Base-by-base conservation (phyloP, 2,888 invertebrate species). In the Anthophora plumipes region DNA sequence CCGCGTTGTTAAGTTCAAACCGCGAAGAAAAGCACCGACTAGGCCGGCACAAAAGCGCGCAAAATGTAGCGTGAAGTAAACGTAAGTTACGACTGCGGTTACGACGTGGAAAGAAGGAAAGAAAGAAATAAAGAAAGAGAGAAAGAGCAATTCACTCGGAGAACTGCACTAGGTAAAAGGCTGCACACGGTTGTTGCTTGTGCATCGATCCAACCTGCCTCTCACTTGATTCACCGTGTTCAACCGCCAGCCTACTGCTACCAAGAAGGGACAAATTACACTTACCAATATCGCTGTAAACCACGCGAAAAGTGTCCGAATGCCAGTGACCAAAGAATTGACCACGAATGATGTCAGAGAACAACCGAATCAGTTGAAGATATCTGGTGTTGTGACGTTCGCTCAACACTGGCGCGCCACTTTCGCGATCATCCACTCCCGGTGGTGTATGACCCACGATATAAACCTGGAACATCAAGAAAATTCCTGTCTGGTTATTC, bases 291-390 rank as follows among this genome's bases (percentile, higher is more conserved):
- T 95, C 95, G 91, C 96, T 97, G 94, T 97, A 97, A 90, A 98
- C 96, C 82, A 98, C 95, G 55, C 98, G 95, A 93, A 98, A 98
- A 0, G 97, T 97, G 92, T 98, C 98, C 64, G 98, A 97, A 93
- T 98, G 98, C 84, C 97, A 95, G 92, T 98, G 98, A 7, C 98
- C 98, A 91, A 98, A 98, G 94, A 98, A 98, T 94, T 98, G 98
- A 31, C 98, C 98, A 41, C 97, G 96, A 88, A 98, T 98, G 89
- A 97, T 96, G 89, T 96, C 95, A 46, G 97, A 95, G 92, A 96
- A 96, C 82, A 95, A 95, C 20, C 96, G 95, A n/a, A 98, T 96
- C 80, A 96, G 94, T 77, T 96, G 95, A 75, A 98, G 94, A 92
- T 97, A 98, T 84, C 95, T 95, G 50, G 95, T 95, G 93, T 98